Percentiles rank a stretch among this genome's conserved stretches.
phyloP scores from a whole-genome alignment of 2,888 invertebrate genomes.

The Nowickia ferox region DNA sequence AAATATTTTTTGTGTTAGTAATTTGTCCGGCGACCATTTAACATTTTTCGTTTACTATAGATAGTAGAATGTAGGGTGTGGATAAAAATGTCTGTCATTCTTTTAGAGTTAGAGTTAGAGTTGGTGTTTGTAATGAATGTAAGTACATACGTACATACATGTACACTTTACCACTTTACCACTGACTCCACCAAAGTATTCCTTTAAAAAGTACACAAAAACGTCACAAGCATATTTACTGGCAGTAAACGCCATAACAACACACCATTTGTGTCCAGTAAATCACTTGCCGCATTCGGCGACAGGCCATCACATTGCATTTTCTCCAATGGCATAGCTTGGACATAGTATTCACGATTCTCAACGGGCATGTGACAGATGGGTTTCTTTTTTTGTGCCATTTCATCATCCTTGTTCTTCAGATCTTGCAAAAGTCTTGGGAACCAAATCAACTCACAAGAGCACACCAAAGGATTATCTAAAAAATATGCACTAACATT shows the following conservation, averaged over 20 bases:
- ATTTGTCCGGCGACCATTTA: conserved; percentile 29
- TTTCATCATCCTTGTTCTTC: conserved; percentile 92
- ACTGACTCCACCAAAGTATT: conserved; percentile 73
- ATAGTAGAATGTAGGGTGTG: conserved; percentile 7
- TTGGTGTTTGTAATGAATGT: conserved; percentile 29
- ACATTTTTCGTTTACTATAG: conserved; percentile 12
- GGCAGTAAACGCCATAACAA: conserved; percentile 79
- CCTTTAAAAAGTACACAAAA: conserved; percentile 73
- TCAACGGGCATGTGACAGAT: conserved; percentile 91
- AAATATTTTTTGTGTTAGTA: conserved; percentile 13
- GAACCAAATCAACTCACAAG: conserved; percentile 95
- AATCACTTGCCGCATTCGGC: conserved; percentile 79
- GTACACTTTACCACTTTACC: conserved; percentile 66
- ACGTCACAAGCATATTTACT: conserved; percentile 78
- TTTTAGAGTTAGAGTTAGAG: conserved; percentile 21
- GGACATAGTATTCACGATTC: conserved; percentile 92
- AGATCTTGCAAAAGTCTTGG: conserved; percentile 91
- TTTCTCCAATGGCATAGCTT: conserved; percentile 91
- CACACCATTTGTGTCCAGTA: conserved; percentile 77
- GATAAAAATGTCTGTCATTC: conserved; percentile 24
- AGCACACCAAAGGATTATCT: conserved; percentile 95
- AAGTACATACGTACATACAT: conserved; percentile 3
- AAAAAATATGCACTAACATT: background rate
- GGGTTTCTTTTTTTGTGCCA: conserved; percentile 93
- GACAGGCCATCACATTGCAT: conserved; percentile 91